phyloP scores from a whole-genome alignment of 2,888 invertebrate genomes.

The Synanthedon vespiformis region DNA sequence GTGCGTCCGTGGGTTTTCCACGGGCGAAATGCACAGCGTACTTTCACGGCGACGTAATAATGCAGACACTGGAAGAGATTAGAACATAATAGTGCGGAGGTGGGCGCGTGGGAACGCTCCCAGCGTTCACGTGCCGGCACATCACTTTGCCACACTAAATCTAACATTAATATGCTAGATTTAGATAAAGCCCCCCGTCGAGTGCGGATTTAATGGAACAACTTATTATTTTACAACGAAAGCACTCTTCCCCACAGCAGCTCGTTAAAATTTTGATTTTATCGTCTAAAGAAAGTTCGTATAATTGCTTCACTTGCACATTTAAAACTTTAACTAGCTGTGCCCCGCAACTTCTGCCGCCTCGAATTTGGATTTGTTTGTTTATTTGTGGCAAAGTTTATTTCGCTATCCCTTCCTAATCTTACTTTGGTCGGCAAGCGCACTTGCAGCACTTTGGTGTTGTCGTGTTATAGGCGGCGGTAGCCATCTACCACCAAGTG shows the following conservation, averaged over 20 bases:
- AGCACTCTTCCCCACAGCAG: slow-evolving; percentile 9
- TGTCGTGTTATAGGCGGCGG: too few relatives aligned
- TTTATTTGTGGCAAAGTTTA: too few relatives aligned
- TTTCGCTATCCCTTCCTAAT: too few relatives aligned
- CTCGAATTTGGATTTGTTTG: too few relatives aligned
- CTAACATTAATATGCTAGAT: slow-evolving; percentile 62
- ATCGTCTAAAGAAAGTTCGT: slow-evolving; percentile 11
- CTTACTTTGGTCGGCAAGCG: too few relatives aligned
- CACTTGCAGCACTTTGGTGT: too few relatives aligned
- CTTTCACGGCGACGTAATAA: slow-evolving; percentile 66
- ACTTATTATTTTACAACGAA: slow-evolving; percentile 29
- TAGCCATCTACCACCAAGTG: too few relatives aligned
- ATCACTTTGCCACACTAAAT: slow-evolving; percentile 56
- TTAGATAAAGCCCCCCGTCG: slow-evolving; percentile 38
- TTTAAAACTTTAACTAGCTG: slow-evolving; percentile 3
- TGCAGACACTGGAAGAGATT: slow-evolving; percentile 64
- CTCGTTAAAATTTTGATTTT: slow-evolving; percentile 11
- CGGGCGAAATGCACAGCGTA: slow-evolving; percentile 52
- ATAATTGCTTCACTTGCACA: slow-evolving; percentile 9
- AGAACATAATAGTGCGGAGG: slow-evolving; percentile 68
- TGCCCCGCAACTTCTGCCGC: too few relatives aligned
- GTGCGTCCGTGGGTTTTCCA: slow-evolving; percentile 19
- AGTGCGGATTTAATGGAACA: slow-evolving; percentile 22
- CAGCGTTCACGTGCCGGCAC: slow-evolving; percentile 63
- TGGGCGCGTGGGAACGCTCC: slow-evolving; percentile 69